Evolutionary conservation across 2,888 invertebrate species (phyloP), one percentile per base, ranked within the genome.

Genomic region (Hydriomena furcata): DNA sequence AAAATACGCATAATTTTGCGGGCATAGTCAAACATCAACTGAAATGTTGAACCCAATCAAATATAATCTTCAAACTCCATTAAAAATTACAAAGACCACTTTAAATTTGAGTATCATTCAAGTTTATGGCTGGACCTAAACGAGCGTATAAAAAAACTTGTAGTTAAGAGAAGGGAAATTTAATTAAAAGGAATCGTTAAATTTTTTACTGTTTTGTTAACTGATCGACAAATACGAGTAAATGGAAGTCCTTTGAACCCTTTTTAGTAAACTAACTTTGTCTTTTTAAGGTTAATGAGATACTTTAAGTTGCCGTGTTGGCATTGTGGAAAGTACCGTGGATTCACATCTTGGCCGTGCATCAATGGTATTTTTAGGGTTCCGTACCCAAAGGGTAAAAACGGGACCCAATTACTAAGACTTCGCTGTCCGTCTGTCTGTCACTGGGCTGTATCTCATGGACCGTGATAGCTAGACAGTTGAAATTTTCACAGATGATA

Each of bases 121-220:
- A 55, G 34, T 59, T 61, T 59, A 61, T 48, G 38, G 37, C n/a
- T 28, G 34, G 12, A 21, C 36, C 51, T 30, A 38, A 53, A 53
- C 34, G 51, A 25, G 28, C 34, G 41, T 49, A 53, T 61, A 61
- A 57, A 58, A 61, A 52, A 55, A 32, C 43, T 47, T 56, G 41
- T 44, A 51, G 43, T 37, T 48, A 51, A 56, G 48, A 43, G 48
- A 53, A 52, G 45, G 40, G 47, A 47, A 25, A 32, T 51, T 60
- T 58, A 58, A 60, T 58, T 58, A 60, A 46, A 55, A 51, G 51
- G 45, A 41, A 51, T 7, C 50, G 51, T 58, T 41, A 53, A 54
- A 49, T 46, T 21, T 52, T 41, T 52, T 44, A 60, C 41, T 44
- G 49, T 40, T 58, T 38, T 44, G 57, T 55, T 58, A 58, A 60